Conservation (phyloP, 1,140 invertebrate genomes). For the Brachionus rubens region DNA sequence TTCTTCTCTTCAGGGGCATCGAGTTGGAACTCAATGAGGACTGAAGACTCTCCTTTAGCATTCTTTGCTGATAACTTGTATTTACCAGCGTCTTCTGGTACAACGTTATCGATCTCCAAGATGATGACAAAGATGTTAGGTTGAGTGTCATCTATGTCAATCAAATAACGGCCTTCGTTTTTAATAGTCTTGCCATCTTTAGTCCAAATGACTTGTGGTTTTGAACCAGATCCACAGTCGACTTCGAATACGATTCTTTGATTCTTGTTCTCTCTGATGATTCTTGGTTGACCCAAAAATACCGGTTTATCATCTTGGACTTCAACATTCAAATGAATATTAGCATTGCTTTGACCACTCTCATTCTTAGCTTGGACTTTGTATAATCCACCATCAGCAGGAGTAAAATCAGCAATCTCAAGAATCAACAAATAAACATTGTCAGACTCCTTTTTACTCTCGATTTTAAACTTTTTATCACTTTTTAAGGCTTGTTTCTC, state of each 20-base stretch:
- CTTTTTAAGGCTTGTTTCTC: conserved; percentile 27
- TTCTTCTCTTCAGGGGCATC: conserved; percentile 22
- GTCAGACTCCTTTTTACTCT: conserved; percentile 32
- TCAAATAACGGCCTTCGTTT: conserved; percentile 52
- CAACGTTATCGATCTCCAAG: conserved; percentile 46
- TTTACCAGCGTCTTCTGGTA: conserved; percentile 71
- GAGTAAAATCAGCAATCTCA: conserved; percentile 17
- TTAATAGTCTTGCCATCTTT: conserved; percentile 53
- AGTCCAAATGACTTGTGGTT: conserved; percentile 54
- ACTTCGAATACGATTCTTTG: conserved; percentile 41
- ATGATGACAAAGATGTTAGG: conserved; percentile 44
- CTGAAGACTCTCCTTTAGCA: conserved; percentile 78
- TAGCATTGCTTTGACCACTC: conserved; percentile 88
- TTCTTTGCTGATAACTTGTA: conserved; percentile 84
- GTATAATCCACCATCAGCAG: conserved; percentile 79
- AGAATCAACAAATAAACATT: conserved; percentile 13
- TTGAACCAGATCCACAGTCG: conserved; percentile 44
- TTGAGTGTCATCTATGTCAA: conserved; percentile 50
- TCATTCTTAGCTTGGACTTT: conserved; percentile 93
- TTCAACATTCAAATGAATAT: conserved; percentile 64
- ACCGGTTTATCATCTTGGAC: conserved; percentile 39
- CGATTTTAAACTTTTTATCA: conserved; percentile 44
- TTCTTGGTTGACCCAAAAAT: conserved; percentile 38
- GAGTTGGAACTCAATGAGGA: conserved; percentile 65
- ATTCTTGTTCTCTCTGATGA: conserved; percentile 29